Base-by-base conservation (phyloP, 2,113 vertebrate species). In the Athene noctua region DNA sequence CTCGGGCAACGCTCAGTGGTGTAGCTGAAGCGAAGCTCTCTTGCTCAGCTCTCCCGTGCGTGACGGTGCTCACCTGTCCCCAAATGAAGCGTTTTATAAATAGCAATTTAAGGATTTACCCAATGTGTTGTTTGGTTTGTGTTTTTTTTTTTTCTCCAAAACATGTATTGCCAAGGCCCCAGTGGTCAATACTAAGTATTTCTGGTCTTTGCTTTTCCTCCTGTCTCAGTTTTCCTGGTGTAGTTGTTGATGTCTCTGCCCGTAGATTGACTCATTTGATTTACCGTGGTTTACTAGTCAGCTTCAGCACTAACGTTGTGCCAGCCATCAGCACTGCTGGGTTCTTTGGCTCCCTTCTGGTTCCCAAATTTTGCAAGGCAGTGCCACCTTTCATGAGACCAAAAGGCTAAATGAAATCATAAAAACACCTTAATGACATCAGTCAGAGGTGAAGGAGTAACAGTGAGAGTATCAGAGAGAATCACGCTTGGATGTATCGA, bases 401-500 rank as follows among this genome's bases (percentile, higher is more conserved):
- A 46, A 52, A 66, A 51, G 40, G 59, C 29, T 46, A 10, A n/a
- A 44, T 27, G 67, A 52, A 58, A 29, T 18, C 3, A 13, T 40
- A 40, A 25, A 51, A 27, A 2, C 40, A 6, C 13, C 40, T 18
- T 47, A 14, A 10, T 55, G 63, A 5, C 32, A 8, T 23, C 40
- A 5, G 32, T 27, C 21, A 26, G 52, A 25, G 30, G 44, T 23
- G 67, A 25, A 9, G 52, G 59, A 54, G 34, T 23, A 26, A 8
- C 34, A 11, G 22, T 15, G 55, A 77, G 63, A 27, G 54, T 13
- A 47, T 23, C 10, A 26, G 72, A 38, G 44, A 6, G 23, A 6
- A 7, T 61, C 21, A 1, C 7, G 6, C 42, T 30, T 25, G 0
- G 11, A 2, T 1, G 2, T 36, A 32, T 20, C 32, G 40, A 59